phyloP scores from a whole-genome alignment of 2,888 invertebrate species.

The Trichogramma dendrolimi region DNA sequence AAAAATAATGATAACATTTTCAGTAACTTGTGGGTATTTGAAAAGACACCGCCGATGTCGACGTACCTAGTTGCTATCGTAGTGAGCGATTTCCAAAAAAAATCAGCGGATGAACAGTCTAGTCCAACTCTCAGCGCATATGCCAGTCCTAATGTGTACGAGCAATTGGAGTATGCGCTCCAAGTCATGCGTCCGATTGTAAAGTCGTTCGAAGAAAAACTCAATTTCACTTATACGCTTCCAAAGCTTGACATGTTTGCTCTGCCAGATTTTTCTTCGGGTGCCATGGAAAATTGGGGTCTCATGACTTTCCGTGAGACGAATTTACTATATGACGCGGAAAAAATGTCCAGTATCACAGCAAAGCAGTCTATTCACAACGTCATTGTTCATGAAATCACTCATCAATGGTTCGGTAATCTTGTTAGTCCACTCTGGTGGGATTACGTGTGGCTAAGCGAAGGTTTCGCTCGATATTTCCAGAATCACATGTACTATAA shows the following conservation, averaged over 20 bases:
- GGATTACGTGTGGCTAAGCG: slow-evolving; percentile 50
- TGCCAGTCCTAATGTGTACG: slow-evolving; percentile 65
- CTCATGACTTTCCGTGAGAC: slow-evolving; percentile 62
- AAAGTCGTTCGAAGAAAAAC: slow-evolving; percentile 48
- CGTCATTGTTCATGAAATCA: slow-evolving; percentile 56
- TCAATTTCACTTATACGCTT: slow-evolving; percentile 51
- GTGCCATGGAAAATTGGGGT: slow-evolving; percentile 57
- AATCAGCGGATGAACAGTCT: slow-evolving; percentile 8
- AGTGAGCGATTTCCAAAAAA: slow-evolving; percentile 65
- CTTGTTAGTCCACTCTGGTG: slow-evolving; percentile 49
- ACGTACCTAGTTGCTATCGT: slow-evolving; percentile 82
- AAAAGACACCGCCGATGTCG: slow-evolving; percentile 66
- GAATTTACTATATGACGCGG: slow-evolving; percentile 68
- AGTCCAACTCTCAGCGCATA: slow-evolving; percentile 52
- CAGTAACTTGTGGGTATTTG: slow-evolving; percentile 45
- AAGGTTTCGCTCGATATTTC: slow-evolving; percentile 57
- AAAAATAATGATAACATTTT: slow-evolving; percentile 25
- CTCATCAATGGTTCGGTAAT: slow-evolving; percentile 57
- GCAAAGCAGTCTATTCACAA: slow-evolving; percentile 39
- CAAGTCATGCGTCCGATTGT: slow-evolving; percentile 52
- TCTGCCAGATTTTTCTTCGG: slow-evolving; percentile 57
- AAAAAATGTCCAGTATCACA: slow-evolving; percentile 28
- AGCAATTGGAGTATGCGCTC: slow-evolving; percentile 63
- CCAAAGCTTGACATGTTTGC: slow-evolving; percentile 58
- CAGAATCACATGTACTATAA: slow-evolving; percentile 50